A percentile compares a stretch with the other conserved stretches of the same genome.
Evolutionary conservation across 2,888 invertebrate genomes (phyloP).

Genomic region (Brachynemurus nebulosus): DNA sequence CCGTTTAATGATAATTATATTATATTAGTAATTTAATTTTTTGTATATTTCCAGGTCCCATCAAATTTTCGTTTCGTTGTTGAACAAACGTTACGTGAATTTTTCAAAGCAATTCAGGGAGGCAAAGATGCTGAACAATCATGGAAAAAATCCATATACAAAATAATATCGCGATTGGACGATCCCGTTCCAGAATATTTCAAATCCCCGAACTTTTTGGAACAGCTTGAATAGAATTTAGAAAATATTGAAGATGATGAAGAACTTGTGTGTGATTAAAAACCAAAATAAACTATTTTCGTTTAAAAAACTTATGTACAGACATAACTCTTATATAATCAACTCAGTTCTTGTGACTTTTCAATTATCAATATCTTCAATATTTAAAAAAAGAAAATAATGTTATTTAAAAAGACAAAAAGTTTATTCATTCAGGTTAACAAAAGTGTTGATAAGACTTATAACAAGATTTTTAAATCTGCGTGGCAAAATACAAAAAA

Average conservation of each 20-base stretch:
- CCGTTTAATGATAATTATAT: too few species aligned
- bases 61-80: constrained; percentile 93
- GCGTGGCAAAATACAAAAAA: constrained; percentile 3
- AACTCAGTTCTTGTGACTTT: background rate
- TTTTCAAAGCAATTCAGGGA: constrained; percentile 94
- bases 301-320: background rate
- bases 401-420: background rate
- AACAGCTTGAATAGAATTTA: constrained; percentile 63
- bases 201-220: constrained; percentile 98
- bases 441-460: background rate
- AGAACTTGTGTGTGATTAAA: constrained; percentile 4
- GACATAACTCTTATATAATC: too few species aligned
- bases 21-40: too few species aligned
- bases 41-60: constrained; percentile 62
- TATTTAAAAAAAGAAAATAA: background rate
- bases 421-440: background rate
- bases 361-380: background rate
- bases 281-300: too few species aligned
- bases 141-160: constrained; percentile 99
- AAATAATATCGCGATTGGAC: constrained; percentile 97
- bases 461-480: constrained; percentile 8
- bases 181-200: constrained; percentile 99
- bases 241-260: constrained; percentile 5
- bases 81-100: constrained; percentile 95
- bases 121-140: constrained; percentile 97